Conservation (phyloP, 1,140 invertebrate species). For the Drosophila chauvacae region DNA sequence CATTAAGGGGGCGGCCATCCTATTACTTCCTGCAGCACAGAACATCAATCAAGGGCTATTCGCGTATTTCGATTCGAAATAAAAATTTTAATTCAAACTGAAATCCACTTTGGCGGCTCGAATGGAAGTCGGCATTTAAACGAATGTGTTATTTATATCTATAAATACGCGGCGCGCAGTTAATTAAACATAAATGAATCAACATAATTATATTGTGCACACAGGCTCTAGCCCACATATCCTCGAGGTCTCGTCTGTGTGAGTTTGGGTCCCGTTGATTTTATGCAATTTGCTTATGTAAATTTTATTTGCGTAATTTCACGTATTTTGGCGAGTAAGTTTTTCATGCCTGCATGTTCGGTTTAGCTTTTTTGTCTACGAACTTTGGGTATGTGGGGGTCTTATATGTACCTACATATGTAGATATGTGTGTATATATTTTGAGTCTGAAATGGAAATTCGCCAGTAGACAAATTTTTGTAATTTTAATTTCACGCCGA, state of each 20-base stretch:
- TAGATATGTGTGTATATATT: too few relatives aligned
- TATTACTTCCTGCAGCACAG: neutral
- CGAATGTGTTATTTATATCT: slow-evolving; percentile 42
- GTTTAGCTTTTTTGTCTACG: neutral
- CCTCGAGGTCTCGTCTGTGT: neutral
- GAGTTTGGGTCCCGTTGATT: slow-evolving; percentile 35
- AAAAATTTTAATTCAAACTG: slow-evolving; percentile 17
- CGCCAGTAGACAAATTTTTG: too few relatives aligned
- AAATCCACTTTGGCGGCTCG: slow-evolving; percentile 11
- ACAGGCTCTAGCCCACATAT: slow-evolving; percentile 5
- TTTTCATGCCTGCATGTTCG: slow-evolving; percentile 13
- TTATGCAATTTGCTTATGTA: slow-evolving; percentile 58
- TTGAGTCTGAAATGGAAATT: too few relatives aligned
- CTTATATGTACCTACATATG: neutral
- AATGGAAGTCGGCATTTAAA: slow-evolving; percentile 3
- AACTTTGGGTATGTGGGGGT: neutral
- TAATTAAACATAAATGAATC: slow-evolving; percentile 59
- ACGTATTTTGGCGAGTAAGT: slow-evolving; percentile 38
- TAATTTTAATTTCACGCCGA: too few relatives aligned
- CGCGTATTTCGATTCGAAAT: slow-evolving; percentile 10
- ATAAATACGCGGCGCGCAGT: slow-evolving; percentile 45
- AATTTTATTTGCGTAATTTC: slow-evolving; percentile 56
- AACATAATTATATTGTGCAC: slow-evolving; percentile 58
- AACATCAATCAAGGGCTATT: slow-evolving; percentile 39
- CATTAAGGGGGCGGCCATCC: slow-evolving; percentile 25